Percentiles rank a stretch among this genome's conserved stretches.
Conservation (phyloP, 2,888 invertebrate genomes). For the Gryllus longicercus region DNA sequence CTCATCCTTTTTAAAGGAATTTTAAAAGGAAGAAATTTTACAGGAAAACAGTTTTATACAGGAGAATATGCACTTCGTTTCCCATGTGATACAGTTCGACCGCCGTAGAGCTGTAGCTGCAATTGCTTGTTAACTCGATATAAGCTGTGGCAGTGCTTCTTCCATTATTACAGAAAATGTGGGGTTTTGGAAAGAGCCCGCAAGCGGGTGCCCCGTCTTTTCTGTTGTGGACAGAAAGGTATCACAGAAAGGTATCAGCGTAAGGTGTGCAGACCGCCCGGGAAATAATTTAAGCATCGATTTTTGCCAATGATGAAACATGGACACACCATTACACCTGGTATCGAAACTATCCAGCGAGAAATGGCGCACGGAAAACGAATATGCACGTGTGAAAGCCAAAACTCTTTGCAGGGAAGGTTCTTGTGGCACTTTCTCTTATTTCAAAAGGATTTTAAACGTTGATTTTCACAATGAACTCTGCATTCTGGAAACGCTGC, state of each 20-base stretch:
- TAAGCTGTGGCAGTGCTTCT: neutral
- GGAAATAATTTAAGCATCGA: neutral
- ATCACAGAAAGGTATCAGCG: neutral
- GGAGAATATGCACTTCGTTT: neutral
- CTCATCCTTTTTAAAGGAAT: too few relatives aligned
- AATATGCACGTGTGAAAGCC: neutral
- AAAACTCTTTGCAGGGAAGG: neutral
- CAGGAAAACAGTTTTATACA: neutral
- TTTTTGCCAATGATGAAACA: neutral
- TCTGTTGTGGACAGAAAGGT: neutral
- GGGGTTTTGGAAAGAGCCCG: neutral
- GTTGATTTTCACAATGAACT: too few relatives aligned
- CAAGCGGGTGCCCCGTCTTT: neutral
- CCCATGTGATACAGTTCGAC: neutral
- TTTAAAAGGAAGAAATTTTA: too few relatives aligned
- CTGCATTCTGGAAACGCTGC: too few relatives aligned
- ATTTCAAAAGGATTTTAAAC: neutral
- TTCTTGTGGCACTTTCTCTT: neutral
- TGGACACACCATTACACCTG: neutral
- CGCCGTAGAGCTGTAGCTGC: neutral
- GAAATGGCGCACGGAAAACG: neutral
- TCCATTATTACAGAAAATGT: neutral
- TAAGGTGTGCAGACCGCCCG: neutral
- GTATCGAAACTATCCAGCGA: neutral
- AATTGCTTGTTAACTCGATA: neutral